phyloP scores from a whole-genome alignment of 2,888 invertebrate species.

The Ashinkailepas kermadecensis region DNA sequence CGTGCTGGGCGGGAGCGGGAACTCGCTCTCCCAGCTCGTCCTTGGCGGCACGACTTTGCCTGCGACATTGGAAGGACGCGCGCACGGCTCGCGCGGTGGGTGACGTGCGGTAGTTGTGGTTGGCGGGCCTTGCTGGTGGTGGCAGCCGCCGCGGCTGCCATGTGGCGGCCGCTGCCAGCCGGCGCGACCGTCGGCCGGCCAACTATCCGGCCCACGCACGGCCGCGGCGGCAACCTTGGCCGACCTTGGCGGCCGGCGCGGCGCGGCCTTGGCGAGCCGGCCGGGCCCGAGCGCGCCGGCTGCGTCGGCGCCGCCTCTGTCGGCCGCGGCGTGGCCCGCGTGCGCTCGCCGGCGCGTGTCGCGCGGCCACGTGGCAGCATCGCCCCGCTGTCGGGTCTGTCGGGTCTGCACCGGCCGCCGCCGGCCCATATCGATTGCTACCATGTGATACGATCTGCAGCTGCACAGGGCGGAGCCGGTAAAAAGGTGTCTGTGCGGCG shows the following conservation, averaged over 20 bases:
- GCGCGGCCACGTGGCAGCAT: not conserved
- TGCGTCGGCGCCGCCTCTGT: not conserved
- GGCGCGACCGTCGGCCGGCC: not conserved
- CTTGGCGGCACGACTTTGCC: constrained; percentile 2
- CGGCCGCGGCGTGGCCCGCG: not conserved
- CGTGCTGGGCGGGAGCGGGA: no score
- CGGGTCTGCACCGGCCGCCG: not conserved
- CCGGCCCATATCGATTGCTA: not conserved
- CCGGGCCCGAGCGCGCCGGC: not conserved
- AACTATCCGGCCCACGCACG: not conserved
- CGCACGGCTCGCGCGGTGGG: not conserved
- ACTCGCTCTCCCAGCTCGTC: no score
- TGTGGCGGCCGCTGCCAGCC: not conserved
- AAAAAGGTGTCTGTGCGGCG: no score
- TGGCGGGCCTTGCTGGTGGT: not conserved
- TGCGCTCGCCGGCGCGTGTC: not conserved
- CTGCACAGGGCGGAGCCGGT: no score
- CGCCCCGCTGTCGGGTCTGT: not conserved
- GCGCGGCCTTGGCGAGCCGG: not conserved
- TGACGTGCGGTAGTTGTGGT: not conserved
- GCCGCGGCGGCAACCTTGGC: not conserved
- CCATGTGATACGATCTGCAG: not conserved
- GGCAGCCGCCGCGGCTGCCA: not conserved
- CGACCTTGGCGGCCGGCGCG: not conserved
- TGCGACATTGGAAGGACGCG: constrained; percentile 6